Conservation (phyloP, 2,797 vertebrate genomes). For the Trichosurus vulpecula region DNA sequence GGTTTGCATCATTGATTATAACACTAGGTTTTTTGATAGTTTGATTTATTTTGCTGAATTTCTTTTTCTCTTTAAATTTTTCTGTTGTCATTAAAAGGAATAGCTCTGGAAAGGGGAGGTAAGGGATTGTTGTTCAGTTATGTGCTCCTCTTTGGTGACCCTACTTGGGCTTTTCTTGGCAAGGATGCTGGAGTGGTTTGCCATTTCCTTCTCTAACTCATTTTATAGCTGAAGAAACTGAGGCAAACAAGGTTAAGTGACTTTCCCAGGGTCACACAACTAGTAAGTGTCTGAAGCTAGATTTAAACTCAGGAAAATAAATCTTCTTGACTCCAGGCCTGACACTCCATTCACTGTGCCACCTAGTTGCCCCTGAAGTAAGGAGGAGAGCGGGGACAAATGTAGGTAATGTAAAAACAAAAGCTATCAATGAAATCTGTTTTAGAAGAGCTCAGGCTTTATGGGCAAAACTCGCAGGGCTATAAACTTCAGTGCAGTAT, state of each 20-base stretch:
- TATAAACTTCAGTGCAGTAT: neutral
- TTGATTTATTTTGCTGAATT: neutral
- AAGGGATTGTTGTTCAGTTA: neutral
- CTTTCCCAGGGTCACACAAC: neutral
- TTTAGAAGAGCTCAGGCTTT: neutral
- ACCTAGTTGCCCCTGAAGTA: neutral
- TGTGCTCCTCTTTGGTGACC: neutral
- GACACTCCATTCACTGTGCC: neutral
- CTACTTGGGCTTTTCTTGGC: neutral
- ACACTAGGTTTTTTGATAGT: neutral
- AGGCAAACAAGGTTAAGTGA: neutral
- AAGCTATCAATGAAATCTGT: neutral
- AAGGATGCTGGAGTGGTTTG: neutral
- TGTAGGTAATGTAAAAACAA: neutral
- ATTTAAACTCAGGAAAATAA: neutral
- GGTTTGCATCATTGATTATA: neutral
- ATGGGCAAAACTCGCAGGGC: neutral
- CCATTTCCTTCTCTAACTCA: neutral
- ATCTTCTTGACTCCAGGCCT: neutral
- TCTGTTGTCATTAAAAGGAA: neutral
- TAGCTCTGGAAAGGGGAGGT: neutral
- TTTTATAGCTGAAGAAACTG: neutral
- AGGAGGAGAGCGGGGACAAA: neutral
- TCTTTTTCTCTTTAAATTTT: neutral
- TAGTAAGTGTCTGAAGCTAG: neutral